Percentiles rank a stretch among this genome's conserved stretches.
Conservation (phyloP, 2,888 invertebrate species). For the Lochmaea crataegi region DNA sequence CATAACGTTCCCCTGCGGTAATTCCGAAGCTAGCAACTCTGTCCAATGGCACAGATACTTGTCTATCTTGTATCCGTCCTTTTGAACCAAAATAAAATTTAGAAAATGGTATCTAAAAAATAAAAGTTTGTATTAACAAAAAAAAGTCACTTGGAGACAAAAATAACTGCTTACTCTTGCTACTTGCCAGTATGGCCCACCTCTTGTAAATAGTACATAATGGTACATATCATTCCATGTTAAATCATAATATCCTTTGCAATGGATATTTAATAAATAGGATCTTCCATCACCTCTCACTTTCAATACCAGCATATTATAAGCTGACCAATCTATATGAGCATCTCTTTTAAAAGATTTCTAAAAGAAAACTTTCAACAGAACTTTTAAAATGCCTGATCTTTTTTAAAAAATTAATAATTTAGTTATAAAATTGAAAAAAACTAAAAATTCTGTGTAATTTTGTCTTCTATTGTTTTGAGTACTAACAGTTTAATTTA, state of each 20-base stretch:
- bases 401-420: too few species aligned
- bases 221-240: conserved; percentile 91
- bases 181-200: conserved; percentile 98
- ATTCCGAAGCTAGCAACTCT: conserved; percentile 83
- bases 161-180: conserved; percentile 72
- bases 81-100: conserved; percentile 87
- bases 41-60: conserved; percentile 72
- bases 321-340: conserved; percentile 80
- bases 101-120: conserved; percentile 89
- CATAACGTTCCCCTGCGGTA: conserved; percentile 80
- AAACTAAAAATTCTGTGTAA: too few species aligned
- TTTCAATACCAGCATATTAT: conserved; percentile 82
- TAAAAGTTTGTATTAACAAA: conserved; percentile 32
- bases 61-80: conserved; percentile 88
- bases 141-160: neutral
- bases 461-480: too few species aligned
- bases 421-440: too few species aligned
- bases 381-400: neutral
- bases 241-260: conserved; percentile 83
- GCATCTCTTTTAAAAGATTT: conserved; percentile 84
- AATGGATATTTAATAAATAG: conserved; percentile 84
- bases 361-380: conserved; percentile 62
- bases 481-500: too few species aligned
- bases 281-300: conserved; percentile 94
- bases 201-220: conserved; percentile 90